Percentiles rank a stretch among this genome's conserved stretches.
Conservation (phyloP, 2,888 invertebrate species). For the Eledona agricola region DNA sequence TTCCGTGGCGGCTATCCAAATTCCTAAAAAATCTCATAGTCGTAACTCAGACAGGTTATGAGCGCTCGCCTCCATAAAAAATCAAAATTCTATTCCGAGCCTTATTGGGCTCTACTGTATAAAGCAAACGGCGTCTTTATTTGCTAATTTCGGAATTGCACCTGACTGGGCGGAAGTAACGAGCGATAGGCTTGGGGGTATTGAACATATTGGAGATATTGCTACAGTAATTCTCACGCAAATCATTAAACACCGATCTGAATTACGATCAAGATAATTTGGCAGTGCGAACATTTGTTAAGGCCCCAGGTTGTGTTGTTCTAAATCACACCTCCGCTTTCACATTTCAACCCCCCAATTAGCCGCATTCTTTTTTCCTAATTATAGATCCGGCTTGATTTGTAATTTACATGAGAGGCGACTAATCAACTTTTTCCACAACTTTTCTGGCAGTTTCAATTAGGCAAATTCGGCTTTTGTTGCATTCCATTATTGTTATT, state of each 20-base stretch:
- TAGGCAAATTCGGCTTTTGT: slow-evolving; percentile 35
- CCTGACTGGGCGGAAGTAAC: slow-evolving; percentile 7
- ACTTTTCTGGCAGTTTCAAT: slow-evolving; percentile 33
- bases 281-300: no score
- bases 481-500: slow-evolving; percentile 27
- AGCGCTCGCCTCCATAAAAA: slow-evolving; percentile 46
- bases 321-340: slow-evolving; percentile 23
- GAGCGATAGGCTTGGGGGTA: slow-evolving; percentile 2
- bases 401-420: slow-evolving; percentile 33
- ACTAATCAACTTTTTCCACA: slow-evolving; percentile 30
- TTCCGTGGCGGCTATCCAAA: slow-evolving; percentile 49
- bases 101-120: slow-evolving; percentile 49
- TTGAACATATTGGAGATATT: slow-evolving; percentile 8
- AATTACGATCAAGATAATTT: no score
- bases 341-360: slow-evolving; percentile 24
- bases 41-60: slow-evolving; percentile 51
- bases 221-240: slow-evolving; percentile 13
- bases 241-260: slow-evolving; percentile 1
- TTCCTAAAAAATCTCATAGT: slow-evolving; percentile 49
- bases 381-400: slow-evolving; percentile 24
- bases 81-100: slow-evolving; percentile 34
- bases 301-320: no score
- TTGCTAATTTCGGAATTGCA: no score
- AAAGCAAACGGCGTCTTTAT: no score
- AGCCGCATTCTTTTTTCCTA: slow-evolving; percentile 18